A percentile compares a stretch with the other conserved stretches of the same genome.
Conservation (phyloP, 2,113 vertebrate species). For the Syngnathus floridae region DNA sequence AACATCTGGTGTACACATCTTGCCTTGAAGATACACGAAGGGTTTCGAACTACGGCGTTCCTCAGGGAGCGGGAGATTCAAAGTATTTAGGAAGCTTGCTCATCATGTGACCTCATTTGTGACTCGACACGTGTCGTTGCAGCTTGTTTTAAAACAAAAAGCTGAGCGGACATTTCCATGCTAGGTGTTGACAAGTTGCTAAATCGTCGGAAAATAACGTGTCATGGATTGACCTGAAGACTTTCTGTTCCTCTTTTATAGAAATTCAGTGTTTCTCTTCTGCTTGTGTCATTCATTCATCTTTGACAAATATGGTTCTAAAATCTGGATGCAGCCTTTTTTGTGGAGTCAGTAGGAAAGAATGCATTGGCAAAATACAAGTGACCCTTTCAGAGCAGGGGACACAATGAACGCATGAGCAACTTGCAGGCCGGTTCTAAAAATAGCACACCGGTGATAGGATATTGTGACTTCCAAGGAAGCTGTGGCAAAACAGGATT, state of each 20-base stretch:
- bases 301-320: background rate
- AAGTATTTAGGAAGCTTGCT: background rate
- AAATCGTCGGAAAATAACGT: constrained; percentile 11
- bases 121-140: constrained; percentile 9
- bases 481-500: background rate
- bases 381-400: background rate
- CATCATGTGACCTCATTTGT: constrained; percentile 2
- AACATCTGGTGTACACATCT: constrained; percentile 66
- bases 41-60: constrained; percentile 9
- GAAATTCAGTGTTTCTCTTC: background rate
- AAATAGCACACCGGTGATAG: no score
- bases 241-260: background rate
- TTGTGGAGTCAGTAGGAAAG: background rate
- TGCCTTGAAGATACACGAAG: constrained; percentile 42
- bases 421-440: no score
- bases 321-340: background rate
- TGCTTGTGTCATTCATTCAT: background rate
- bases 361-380: background rate
- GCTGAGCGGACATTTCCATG: constrained; percentile 40
- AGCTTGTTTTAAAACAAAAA: constrained; percentile 27
- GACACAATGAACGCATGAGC: no score
- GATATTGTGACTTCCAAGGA: background rate
- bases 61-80: constrained; percentile 29
- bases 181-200: constrained; percentile 17
- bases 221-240: constrained; percentile 3